Base-by-base conservation (phyloP, 2,113 vertebrate species). In the Cephalopholis sonnerati region DNA sequence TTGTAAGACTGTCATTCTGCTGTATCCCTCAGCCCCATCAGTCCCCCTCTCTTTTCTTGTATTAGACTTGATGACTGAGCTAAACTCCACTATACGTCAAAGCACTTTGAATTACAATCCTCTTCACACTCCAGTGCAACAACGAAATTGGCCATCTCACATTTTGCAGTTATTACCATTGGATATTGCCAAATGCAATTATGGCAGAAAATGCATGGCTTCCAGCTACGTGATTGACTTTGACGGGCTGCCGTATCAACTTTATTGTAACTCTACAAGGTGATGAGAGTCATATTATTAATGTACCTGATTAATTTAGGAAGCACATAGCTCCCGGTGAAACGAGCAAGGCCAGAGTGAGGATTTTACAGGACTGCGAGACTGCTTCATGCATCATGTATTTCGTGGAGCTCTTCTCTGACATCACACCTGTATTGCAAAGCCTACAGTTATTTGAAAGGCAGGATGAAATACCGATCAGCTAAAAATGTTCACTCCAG, bases 171-270 rank as follows among this genome's bases (percentile, higher is more conserved):
- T 84, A 90, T 90, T 83, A 91, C 84, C 71, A 75, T 18, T 87
- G 77, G 87, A 91, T 88, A 83, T 71, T 80, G 85, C 83, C 90
- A 89, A 92, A 91, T 88, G 90, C 68, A 93, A 91, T 93, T 94
- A 90, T 67, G 66, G 59, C 65, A 48, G 57, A 77, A 87, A 87
- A 87, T 84, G 66, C 78, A 85, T 82, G 57, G 39, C 85, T 74
- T 70, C 73, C 63, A 62, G 77, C 4, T 48, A 61, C 27, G 20
- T 17, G 71, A 84, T 82, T 81, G 79, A 89, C 84, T 87, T 81
- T 82, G 65, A 84, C 61, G 55, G 51, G 63, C 71, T 64, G 64
- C 57, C 5, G 4, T 72, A 79, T 86, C 67, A 79, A 68, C 61
- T 86, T 90, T 77, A 78, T 71, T 79, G 55, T 79, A 82, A 79